Conservation (phyloP, 2,797 vertebrate species). For the Pseudotriccus pelzelni region DNA sequence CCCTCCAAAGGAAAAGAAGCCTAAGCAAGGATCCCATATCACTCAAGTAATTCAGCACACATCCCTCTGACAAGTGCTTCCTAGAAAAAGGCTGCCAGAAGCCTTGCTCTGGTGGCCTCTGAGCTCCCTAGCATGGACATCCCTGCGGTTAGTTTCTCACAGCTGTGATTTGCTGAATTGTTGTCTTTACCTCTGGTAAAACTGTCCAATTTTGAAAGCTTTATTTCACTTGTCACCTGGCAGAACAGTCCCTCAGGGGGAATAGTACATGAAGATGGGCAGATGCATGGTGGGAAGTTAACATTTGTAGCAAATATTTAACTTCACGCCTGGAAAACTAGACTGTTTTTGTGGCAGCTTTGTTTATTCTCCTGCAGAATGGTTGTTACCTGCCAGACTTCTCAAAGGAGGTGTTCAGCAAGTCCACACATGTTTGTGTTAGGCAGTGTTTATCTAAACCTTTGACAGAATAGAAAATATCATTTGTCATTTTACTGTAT, state of each 20-base stretch:
- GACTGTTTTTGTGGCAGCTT: neutral
- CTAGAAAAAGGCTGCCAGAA: neutral
- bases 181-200: neutral
- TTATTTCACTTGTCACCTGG: neutral
- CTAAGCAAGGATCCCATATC: neutral
- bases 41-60: neutral
- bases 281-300: neutral
- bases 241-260: neutral
- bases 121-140: neutral
- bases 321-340: neutral
- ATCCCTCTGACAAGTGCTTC: neutral
- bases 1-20: neutral
- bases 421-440: conserved; percentile 31
- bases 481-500: conserved; percentile 11
- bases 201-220: neutral
- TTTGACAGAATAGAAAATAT: conserved; percentile 48
- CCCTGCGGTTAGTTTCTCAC: neutral
- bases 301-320: conserved; percentile 15
- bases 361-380: conserved; percentile 19
- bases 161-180: neutral
- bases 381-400: conserved; percentile 22
- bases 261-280: neutral
- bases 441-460: conserved; percentile 28
- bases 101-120: neutral
- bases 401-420: conserved; percentile 34